phyloP scores from a whole-genome alignment of 2,113 vertebrate species.

The Hylia prasina region DNA sequence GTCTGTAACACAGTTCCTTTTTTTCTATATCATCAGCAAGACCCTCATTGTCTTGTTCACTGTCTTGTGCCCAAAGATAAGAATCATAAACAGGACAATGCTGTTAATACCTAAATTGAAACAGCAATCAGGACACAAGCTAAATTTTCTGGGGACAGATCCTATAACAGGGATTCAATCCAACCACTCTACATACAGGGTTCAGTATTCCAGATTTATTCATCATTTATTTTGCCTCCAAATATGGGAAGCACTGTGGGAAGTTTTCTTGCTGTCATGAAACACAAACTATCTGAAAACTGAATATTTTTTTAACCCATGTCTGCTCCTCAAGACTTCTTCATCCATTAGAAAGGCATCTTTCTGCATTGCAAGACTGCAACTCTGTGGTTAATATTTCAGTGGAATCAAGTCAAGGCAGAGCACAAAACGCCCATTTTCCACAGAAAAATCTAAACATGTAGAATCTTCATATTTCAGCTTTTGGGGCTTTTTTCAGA shows the following conservation, averaged over 20 bases:
- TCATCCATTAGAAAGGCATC: background rate
- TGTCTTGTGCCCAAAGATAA: background rate
- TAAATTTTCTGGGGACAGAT: background rate
- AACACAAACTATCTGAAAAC: background rate
- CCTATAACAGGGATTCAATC: background rate
- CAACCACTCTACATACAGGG: background rate
- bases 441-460: background rate
- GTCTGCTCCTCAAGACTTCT: background rate
- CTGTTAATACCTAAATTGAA: background rate
- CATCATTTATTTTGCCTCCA: background rate
- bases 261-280: background rate
- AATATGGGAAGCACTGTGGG: background rate
- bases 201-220: background rate
- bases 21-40: background rate
- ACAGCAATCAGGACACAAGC: background rate
- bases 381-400: background rate
- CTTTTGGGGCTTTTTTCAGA: background rate
- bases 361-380: background rate
- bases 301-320: fast-evolving
- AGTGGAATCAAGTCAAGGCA: background rate
- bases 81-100: background rate
- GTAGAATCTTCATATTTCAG: background rate
- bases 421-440: background rate
- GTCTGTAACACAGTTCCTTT: background rate
- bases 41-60: background rate